Base-by-base conservation (phyloP, 2,797 vertebrate genomes). In the Galaxias olidus region DNA sequence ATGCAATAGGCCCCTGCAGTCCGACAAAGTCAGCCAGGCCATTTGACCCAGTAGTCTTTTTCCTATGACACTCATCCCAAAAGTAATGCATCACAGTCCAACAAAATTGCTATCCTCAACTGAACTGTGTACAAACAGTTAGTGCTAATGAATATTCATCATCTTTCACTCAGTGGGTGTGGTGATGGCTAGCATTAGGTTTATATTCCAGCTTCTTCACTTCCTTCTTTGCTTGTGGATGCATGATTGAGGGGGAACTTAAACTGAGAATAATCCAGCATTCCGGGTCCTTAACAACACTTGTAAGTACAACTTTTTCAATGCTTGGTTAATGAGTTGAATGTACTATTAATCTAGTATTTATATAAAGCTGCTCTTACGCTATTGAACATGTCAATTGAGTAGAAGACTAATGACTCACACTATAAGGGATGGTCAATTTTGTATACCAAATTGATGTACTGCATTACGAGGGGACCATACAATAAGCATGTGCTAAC, bases 61-160 rank as follows among this genome's bases (percentile, higher is more conserved):
- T 30, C 30, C 30, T 30, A 4, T 50, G n/a, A n/a, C 30, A 50
- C 30, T 41, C 17, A 12, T 42, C 20, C n/a, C 30, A 46, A 44
- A 15, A 44, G 40, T 15, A 61, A n/a, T n/a, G 10, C 17, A 1
- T 60, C 43, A 20, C 11, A 15, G 48, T 52, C 10, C 9, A 43
- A 11, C 15, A 9, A 55, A 59, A 72, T 12, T 46, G 4, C 48
- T 62, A 65, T 15, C 52, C 53, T 11, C 44, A 48, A 51, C 40
- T 60, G 44, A 44, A 18, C 55, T 61, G 19, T 46, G 47, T 66
- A 57, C 54, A 59, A 61, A 66, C 48, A 62, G 12, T 3, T 58
- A 40, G 44, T 57, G 57, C 84, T 68, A 30, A 85, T 90, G 83
- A 90, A 88, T 90, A 90, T 87, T 74, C 76, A 88, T 73, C 0